These are phyloP conservation scores for Ptychodera flava DNA, from an alignment of 35 echinoderm and acorn worm species.

Conservation along the genomic window DNA sequence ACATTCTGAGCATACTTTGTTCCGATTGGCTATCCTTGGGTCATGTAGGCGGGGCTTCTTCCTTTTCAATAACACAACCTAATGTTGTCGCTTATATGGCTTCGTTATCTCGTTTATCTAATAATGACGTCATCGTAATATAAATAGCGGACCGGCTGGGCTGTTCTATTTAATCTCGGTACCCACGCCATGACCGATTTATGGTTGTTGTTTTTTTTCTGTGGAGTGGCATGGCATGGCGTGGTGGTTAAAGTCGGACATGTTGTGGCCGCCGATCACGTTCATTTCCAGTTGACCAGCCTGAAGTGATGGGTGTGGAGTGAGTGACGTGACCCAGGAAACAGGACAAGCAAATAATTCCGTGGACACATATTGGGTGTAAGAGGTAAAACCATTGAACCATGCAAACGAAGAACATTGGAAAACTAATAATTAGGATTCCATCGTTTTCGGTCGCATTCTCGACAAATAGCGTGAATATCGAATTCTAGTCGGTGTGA, in stretches of 20 bases:
- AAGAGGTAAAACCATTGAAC: neutral
- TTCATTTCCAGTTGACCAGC: no score
- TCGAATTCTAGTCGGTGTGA: no score
- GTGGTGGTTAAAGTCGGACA: no score
- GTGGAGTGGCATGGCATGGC: no score
- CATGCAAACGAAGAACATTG: neutral
- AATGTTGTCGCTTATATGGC: neutral
- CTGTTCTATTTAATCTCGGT: neutral
- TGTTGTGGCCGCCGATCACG: no score
- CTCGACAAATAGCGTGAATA: no score
- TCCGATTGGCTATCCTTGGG: neutral
- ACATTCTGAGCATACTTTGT: neutral
- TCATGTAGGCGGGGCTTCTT: neutral
- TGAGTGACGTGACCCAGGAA: neutral
- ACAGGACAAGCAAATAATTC: neutral
- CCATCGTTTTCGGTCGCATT: no score
- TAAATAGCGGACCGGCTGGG: neutral
- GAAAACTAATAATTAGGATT: no score
- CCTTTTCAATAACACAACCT: neutral
- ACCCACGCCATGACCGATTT: no score
- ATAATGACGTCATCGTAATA: neutral
- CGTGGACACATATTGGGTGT: neutral
- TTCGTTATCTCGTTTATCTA: neutral
- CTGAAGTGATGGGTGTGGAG: no score
- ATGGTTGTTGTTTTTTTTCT: no score